A percentile compares a stretch with the other conserved stretches of the same genome.
phyloP scores from a whole-genome alignment of 2,888 invertebrate genomes.

The Drymonia ruficornis region DNA sequence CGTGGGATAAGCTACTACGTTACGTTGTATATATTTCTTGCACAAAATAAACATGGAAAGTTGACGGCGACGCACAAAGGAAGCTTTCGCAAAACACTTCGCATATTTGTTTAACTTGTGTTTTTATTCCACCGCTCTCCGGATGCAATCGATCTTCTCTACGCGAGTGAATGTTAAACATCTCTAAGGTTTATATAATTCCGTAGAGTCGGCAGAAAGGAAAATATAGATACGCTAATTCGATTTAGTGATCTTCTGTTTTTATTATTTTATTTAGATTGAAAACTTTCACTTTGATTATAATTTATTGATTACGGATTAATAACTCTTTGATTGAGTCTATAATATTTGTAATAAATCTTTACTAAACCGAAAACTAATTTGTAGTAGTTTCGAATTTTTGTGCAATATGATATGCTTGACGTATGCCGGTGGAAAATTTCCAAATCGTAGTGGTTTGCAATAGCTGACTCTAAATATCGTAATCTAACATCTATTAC shows the following conservation, averaged over 20 bases:
- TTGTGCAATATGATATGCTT: not conserved
- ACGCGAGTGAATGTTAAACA: slow-evolving; percentile 28
- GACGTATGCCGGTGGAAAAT: not conserved
- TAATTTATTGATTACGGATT: not conserved
- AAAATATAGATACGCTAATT: not conserved
- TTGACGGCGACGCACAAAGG: slow-evolving; percentile 30
- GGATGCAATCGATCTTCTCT: slow-evolving; percentile 39
- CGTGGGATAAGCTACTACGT: not conserved
- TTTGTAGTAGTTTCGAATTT: not conserved
- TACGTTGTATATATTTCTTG: not conserved
- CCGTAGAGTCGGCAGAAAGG: slow-evolving; percentile 14
- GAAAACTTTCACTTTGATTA: not conserved
- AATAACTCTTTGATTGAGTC: not conserved
- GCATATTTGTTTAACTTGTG: slow-evolving; percentile 35
- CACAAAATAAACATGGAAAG: slow-evolving; percentile 20
- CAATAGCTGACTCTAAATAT: not conserved
- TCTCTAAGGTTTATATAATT: slow-evolving; percentile 16
- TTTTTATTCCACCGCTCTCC: slow-evolving; percentile 36
- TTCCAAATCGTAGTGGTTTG: not conserved
- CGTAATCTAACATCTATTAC: not conserved
- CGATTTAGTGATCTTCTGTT: not conserved
- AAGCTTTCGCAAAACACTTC: slow-evolving; percentile 29
- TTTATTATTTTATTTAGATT: not conserved
- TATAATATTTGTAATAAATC: not conserved
- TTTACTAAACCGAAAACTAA: too few species aligned